Conservation (phyloP, 2,113 vertebrate species). For the Zingel zingel region DNA sequence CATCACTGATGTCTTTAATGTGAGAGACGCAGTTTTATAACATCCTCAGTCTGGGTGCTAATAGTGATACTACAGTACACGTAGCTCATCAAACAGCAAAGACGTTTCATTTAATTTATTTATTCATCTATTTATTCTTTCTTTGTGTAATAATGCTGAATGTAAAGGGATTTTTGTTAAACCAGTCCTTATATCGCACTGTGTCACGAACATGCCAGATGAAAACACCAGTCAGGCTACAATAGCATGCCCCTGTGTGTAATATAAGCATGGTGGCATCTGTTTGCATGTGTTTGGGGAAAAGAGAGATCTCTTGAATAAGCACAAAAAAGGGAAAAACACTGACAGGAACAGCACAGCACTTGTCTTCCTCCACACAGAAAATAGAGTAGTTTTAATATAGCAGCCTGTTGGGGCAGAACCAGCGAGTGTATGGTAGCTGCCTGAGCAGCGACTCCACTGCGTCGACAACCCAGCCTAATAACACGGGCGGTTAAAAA, state of each 20-base stretch:
- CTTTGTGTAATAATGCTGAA: conserved; percentile 29
- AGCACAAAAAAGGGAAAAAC: neutral
- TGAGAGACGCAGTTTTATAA: conserved; percentile 24
- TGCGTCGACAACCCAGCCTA: conserved; percentile 36
- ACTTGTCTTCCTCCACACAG: conserved; percentile 32
- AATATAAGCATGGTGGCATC: conserved; percentile 28
- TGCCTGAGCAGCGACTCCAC: conserved; percentile 32
- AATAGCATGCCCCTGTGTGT: conserved; percentile 12
- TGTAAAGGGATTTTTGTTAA: conserved; percentile 26
- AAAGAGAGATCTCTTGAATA: conserved; percentile 16
- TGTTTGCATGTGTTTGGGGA: conserved; percentile 32
- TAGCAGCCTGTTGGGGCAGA: conserved; percentile 48
- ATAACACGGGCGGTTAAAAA: conserved; percentile 62
- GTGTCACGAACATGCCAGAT: conserved; percentile 26
- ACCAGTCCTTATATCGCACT: neutral
- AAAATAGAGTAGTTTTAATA: conserved; percentile 50
- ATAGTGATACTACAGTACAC: neutral
- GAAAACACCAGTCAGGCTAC: conserved; percentile 16
- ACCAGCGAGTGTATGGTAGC: neutral
- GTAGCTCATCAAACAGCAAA: conserved; percentile 1
- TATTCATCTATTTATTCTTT: neutral
- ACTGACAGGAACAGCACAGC: conserved; percentile 20
- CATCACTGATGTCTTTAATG: conserved; percentile 5
- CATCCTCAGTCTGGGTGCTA: neutral
- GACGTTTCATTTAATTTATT: neutral